phyloP scores from a whole-genome alignment of 2,113 vertebrate genomes.

The Dicrurus megarhynchus region DNA sequence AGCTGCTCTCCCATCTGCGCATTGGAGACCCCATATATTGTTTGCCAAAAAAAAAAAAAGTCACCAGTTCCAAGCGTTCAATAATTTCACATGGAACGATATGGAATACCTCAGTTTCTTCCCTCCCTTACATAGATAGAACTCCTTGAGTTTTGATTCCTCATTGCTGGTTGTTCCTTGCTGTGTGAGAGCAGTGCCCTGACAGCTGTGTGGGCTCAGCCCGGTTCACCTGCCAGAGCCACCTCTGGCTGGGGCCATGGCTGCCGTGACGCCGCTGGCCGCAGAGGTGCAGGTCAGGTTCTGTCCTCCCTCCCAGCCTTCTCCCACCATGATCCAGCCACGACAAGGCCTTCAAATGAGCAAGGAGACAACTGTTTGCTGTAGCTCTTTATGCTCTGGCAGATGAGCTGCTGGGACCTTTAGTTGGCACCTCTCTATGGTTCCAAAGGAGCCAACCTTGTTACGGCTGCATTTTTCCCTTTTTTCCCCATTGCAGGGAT shows the following conservation, averaged over 20 bases:
- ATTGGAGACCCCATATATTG: slow-evolving; percentile 31
- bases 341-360: slow-evolving; percentile 30
- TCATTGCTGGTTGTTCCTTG: rapidly evolving
- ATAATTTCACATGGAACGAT: background rate
- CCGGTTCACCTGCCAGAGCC: background rate
- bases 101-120: background rate
- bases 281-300: background rate
- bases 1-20: slow-evolving; percentile 59
- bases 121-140: background rate
- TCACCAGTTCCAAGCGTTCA: background rate
- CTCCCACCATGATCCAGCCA: background rate
- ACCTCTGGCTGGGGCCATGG: rapidly evolving
- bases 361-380: slow-evolving; percentile 37
- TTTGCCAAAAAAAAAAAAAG: slow-evolving; percentile 36
- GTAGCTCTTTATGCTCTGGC: slow-evolving; percentile 35
- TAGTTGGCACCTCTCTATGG: slow-evolving; percentile 26
- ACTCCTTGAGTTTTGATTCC: background rate
- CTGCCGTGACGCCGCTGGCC: rapidly evolving
- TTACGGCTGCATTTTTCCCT: slow-evolving; percentile 16
- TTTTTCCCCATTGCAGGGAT: background rate
- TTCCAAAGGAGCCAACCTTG: slow-evolving; percentile 64
- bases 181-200: background rate
- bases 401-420: slow-evolving; percentile 46
- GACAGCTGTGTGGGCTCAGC: background rate
- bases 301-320: background rate